Evolutionary conservation across 1,140 invertebrate genomes (phyloP).

Genomic region (Brachionus calyciflorus): DNA sequence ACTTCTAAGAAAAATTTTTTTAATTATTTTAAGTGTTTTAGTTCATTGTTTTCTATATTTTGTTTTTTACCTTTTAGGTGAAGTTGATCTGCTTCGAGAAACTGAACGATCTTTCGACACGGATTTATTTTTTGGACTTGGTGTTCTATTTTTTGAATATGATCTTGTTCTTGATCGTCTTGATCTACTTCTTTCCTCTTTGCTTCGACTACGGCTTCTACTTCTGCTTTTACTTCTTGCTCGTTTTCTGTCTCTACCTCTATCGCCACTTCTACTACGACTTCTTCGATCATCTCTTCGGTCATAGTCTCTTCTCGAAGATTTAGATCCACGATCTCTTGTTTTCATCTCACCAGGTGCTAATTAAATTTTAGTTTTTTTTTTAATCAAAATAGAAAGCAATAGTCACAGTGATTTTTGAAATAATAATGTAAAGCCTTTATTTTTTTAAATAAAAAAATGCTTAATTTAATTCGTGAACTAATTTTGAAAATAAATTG

Average conservation of each 20-base stretch:
- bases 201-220: neutral
- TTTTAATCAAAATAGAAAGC: no score
- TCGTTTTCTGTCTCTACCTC: neutral
- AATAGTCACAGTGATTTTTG: no score
- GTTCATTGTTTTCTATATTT: neutral
- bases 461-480: no score
- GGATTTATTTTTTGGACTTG: slow-evolving; percentile 15
- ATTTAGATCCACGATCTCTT: neutral
- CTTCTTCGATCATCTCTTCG: neutral
- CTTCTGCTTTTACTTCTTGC: neutral
- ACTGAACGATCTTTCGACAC: neutral
- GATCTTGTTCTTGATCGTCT: slow-evolving; percentile 6
- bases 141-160: slow-evolving; percentile 27
- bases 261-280: neutral
- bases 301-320: neutral
- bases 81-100: slow-evolving; percentile 9
- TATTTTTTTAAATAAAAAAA: no score
- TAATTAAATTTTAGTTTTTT: neutral
- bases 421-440: no score
- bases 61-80: slow-evolving; percentile 11
- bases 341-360: slow-evolving; percentile 34
- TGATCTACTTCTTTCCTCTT: slow-evolving; percentile 3
- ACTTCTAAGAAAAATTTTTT: neutral
- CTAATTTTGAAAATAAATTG: no score
- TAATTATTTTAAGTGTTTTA: neutral